phyloP scores from a whole-genome alignment of 2,888 invertebrate species.

The Metallyticus violacea region DNA sequence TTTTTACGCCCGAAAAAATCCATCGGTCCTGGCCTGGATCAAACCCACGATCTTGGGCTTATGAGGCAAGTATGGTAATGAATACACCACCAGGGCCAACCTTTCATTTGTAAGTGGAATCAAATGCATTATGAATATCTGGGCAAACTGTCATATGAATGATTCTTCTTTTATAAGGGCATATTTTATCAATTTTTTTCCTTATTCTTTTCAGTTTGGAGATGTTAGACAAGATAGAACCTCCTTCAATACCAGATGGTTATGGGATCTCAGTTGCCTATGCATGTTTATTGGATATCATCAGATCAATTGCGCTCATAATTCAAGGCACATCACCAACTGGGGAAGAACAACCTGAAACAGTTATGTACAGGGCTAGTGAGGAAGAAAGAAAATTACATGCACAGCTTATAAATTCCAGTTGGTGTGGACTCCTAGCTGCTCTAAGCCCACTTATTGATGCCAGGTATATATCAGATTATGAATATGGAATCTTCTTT shows the following conservation, averaged over 20 bases:
- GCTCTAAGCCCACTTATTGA: slow-evolving; percentile 90
- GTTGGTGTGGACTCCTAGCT: slow-evolving; percentile 92
- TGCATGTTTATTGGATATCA: slow-evolving; percentile 88
- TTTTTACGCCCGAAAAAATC: too few species aligned
- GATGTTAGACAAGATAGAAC: slow-evolving; percentile 93
- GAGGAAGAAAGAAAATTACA: slow-evolving; percentile 53
- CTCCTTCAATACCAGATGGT: slow-evolving; percentile 91
- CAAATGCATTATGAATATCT: too few species aligned
- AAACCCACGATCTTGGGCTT: too few species aligned
- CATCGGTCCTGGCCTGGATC: too few species aligned
- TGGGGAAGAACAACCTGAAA: slow-evolving; percentile 11
- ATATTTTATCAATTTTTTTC: too few species aligned
- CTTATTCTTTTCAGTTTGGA: slow-evolving; percentile 66
- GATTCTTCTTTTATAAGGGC: too few species aligned
- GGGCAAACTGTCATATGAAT: too few species aligned
- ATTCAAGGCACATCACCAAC: slow-evolving; percentile 57
- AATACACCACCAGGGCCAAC: too few species aligned
- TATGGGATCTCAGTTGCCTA: slow-evolving; percentile 96
- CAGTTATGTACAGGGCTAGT: slow-evolving; percentile 21
- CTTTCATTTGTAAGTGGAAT: too few species aligned
- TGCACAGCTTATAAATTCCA: slow-evolving; percentile 82
- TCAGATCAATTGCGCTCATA: slow-evolving; percentile 76
- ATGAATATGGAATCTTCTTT: background rate
- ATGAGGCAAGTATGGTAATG: too few species aligned
- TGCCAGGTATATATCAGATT: slow-evolving; percentile 59